Evolutionary conservation across 2,888 invertebrate genomes (phyloP), one percentile per base, ranked within the genome.

Genomic region (Globia sparganii): DNA sequence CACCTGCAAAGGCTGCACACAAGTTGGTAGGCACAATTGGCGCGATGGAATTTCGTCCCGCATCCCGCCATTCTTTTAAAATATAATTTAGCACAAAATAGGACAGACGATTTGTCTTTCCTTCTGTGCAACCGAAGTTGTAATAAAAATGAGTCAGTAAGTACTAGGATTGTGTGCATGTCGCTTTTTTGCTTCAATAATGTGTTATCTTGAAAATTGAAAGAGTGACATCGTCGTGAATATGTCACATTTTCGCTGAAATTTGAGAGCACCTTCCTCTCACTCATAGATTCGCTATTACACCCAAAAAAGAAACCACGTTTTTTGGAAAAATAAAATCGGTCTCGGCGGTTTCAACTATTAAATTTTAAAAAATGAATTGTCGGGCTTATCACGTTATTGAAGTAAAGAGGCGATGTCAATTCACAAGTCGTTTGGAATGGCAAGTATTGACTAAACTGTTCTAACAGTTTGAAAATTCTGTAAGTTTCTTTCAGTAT

Each of bases 361-460:
- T n/a, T n/a, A n/a, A n/a, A n/a, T n/a, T n/a, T n/a, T n/a, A n/a
- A n/a, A n/a, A n/a, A n/a, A n/a, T n/a, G n/a, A n/a, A n/a, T n/a
- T n/a, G n/a, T n/a, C n/a, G n/a, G n/a, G n/a, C n/a, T n/a, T n/a
- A n/a, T n/a, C n/a, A n/a, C n/a, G n/a, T n/a, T n/a, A n/a, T n/a
- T n/a, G n/a, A n/a, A n/a, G n/a, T n/a, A n/a, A n/a, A n/a, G n/a
- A n/a, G n/a, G n/a, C n/a, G n/a, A n/a, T n/a, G n/a, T 59, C 59
- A 56, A 72, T 72, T 53, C 49, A 71, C 15, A 64, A 40, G 40
- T 53, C 9, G 3, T 28, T 68, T 43, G 28, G 56, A 34, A 78
- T 59, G 31, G 13, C 28, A 46, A 78, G 9, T 53, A 28, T 58
- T 1, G 37, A 56, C 15, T 18, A 25, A 43, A 68, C 4, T 40